Base-by-base conservation (phyloP, 2,797 vertebrate species). In the Sebastiscus albofasciatus region DNA sequence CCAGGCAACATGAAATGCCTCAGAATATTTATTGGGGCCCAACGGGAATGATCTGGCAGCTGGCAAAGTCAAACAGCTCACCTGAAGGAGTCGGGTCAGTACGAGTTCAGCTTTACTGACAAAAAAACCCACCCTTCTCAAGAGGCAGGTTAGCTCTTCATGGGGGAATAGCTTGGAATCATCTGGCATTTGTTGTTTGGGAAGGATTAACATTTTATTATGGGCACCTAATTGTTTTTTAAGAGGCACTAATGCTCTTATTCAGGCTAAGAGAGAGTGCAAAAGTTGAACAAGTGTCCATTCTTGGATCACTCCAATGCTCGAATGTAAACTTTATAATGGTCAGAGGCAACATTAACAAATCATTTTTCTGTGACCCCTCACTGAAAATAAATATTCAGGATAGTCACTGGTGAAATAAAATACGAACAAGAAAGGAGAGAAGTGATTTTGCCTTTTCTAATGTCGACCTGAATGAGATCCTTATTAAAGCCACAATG, bases 61-160 rank as follows among this genome's bases (percentile, higher is more conserved):
- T 82, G 82, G 90, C 82, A 86, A 86, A 87, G 87, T 92, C 87
- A 89, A 91, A 90, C 69, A 84, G 75, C 88, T 90, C 85, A 90
- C 87, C 88, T 91, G 61, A 84, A 88, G 73, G 61, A 87, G 73
- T 66, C 39, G 33, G 91, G 87, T 87, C 90, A 81, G 59, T 22
- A 27, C 3, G 36, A 91, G 87, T 90, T 91, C 83, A 91, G 81
- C 75, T 36, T 65, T 31, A 74, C 58, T 74, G 72, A 87, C 36
- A 75, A 66, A 39, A 78, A 33, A 13, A 54, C 42, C 42, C 16
- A 61, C n/a, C 22, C 27, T 67, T 52, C 82, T 79, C 34, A 67
- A 62, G 80, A 69, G 65, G 42, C 6, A 42, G 36, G 70, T 77
- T 60, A 55, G 33, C 24, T 66, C 27, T 61, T 77, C 54, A 73